Evolutionary conservation across 2,113 vertebrate genomes (phyloP).

Genomic region (Cervus canadensis): DNA sequence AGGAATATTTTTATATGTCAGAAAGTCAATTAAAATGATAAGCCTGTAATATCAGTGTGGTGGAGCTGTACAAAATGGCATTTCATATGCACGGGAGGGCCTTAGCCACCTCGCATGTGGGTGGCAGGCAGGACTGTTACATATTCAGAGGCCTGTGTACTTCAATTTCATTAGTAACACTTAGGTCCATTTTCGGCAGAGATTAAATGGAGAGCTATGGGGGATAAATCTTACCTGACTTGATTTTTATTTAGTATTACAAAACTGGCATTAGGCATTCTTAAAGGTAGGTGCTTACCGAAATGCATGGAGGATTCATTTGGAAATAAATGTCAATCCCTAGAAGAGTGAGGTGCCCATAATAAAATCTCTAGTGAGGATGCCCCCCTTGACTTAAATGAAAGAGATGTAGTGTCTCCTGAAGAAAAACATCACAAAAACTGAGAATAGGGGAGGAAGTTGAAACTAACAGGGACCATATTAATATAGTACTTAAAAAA

Average conservation of each 20-base stretch:
- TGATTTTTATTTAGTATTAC: slow-evolving; percentile 34
- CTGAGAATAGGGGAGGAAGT: not conserved
- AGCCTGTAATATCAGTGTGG: slow-evolving; percentile 73
- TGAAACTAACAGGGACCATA: not conserved
- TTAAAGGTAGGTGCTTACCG: not conserved
- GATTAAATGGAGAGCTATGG: slow-evolving; percentile 48
- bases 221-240: slow-evolving; percentile 33
- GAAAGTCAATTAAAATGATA: slow-evolving; percentile 83
- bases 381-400: not conserved
- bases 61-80: slow-evolving; percentile 58
- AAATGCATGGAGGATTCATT: not conserved
- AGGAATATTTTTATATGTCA: slow-evolving; percentile 80
- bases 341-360: not conserved
- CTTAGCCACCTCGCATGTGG: slow-evolving; percentile 47
- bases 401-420: not conserved
- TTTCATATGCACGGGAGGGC: slow-evolving; percentile 55
- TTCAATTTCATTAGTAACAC: slow-evolving; percentile 50
- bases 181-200: slow-evolving; percentile 64
- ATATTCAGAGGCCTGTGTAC: slow-evolving; percentile 51
- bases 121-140: slow-evolving; percentile 55
- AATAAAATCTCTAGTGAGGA: not conserved
- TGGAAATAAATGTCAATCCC: slow-evolving; percentile 7
- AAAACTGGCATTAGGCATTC: slow-evolving; percentile 25
- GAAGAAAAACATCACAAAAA: not conserved
- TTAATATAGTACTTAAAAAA: not conserved